Evolutionary conservation across 2,797 vertebrate species (phyloP).

Genomic region (Sebastolobus altivelis): DNA sequence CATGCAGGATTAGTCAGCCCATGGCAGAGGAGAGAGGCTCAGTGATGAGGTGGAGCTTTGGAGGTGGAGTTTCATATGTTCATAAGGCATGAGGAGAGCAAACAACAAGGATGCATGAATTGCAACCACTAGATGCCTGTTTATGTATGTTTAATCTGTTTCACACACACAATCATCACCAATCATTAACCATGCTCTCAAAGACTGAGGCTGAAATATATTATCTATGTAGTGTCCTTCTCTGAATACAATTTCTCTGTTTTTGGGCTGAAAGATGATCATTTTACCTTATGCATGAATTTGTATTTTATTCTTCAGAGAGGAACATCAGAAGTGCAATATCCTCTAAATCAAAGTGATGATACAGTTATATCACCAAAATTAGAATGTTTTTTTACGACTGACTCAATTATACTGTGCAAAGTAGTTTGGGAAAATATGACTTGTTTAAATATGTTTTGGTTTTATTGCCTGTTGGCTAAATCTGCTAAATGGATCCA

Average conservation of each 20-base stretch:
- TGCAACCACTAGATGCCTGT: neutral
- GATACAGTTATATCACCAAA: neutral
- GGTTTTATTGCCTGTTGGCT: neutral
- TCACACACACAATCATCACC: neutral
- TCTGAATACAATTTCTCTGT: neutral
- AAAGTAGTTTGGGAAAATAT: neutral
- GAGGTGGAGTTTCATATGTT: neutral
- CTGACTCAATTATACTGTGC: neutral
- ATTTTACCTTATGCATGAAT: neutral
- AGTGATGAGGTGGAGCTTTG: neutral
- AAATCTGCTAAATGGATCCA: neutral
- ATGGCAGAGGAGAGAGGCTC: neutral
- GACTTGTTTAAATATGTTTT: neutral
- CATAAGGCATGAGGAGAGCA: neutral
- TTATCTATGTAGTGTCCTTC: neutral
- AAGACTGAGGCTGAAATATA: too few species aligned
- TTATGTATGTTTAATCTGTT: neutral
- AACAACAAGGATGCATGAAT: neutral
- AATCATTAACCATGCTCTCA: neutral
- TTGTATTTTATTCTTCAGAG: neutral
- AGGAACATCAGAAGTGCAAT: neutral
- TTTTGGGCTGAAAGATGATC: neutral
- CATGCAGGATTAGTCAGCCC: constrained; percentile 6
- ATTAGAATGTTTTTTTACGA: neutral
- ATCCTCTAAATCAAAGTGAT: neutral